Evolutionary conservation across 2,888 invertebrate species (phyloP), one percentile per base, ranked within the genome.

Genomic region (Eupelmus urozonus): DNA sequence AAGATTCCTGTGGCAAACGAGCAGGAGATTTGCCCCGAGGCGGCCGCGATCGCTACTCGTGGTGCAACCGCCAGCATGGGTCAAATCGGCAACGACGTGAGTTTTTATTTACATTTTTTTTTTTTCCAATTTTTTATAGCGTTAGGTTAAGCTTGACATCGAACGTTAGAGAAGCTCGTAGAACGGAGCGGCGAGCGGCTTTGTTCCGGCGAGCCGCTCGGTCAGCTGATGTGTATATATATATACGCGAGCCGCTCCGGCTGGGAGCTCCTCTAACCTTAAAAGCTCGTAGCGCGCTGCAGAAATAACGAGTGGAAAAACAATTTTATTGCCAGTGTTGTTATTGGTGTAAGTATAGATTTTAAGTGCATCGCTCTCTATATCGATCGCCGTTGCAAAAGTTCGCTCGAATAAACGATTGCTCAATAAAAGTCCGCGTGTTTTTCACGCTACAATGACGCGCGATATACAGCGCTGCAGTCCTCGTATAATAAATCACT

Each of bases 1-100:
- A 88, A 89, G 85, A 88, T 89, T 88, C 88, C 89, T 84, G 88
- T 88, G 85, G 87, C 87, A 81, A 83, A 88, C 87, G 86, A 87
- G 82, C 81, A 80, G 80, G 85, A 83, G 80, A 81, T 84, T 83
- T 84, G 84, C 84, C 87, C 85, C 82, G 87, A 85, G 86, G 87
- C 86, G 83, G 87, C 86, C 85, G 86, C 85, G 76, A 84, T 85
- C 84, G 85, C 84, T 73, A 81, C 82, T 80, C 81, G 82, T 81
- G 84, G 82, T 81, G 84, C 76, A 72, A 84, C 85, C 85, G 84
- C 83, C 84, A 88, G 82, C 83, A 89, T 89, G 89, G 89, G 89
- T 85, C 89, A 89, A 83, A 88, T 89, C 83, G 86, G 86, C 83
- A 89, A 89, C 82, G 89, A 89, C 81, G 89, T 89, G 81, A 89